Base-by-base conservation (phyloP, 2,797 vertebrate genomes). In the Platyrinchus mystaceus region DNA sequence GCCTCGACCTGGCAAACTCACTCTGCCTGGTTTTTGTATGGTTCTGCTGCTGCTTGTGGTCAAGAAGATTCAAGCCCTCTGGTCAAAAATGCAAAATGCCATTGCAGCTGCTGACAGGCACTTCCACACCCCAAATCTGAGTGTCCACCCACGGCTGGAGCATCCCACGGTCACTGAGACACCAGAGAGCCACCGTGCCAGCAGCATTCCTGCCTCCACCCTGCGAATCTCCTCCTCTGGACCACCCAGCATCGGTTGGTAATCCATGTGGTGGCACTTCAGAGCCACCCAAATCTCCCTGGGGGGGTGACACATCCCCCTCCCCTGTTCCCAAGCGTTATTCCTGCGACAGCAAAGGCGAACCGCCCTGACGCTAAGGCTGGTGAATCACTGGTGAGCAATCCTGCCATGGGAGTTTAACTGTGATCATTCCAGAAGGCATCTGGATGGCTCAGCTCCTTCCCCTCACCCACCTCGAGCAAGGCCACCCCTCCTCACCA, bases 351-450 rank as follows among this genome's bases (percentile, higher is more conserved):
- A 47, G 71, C 27, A 9, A 52, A 39, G 82, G 20, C 95, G 76
- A 93, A 59, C 74, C 8, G 3, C 79, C 82, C 85, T 30, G 56
- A 64, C 3, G 12, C 46, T 17, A 58, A 52, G 53, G 68, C 80
- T 83, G 73, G 76, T 93, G 94, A 94, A 81, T 94, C 93, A 96
- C 58, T 21, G 34, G 46, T 93, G 96, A 95, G 93, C 93, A 94
- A 95, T 92, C 63, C 92, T 43, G 39, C 83, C 2, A 2, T 18
- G 0, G 26, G 66, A 90, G 19, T n/a, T 90, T 87, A 95, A 89
- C 94, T 34, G 0, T 21, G 13, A 58, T 22, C 36, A 0, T 71
- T 71, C 93, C 91, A 55, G 67, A 14, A 62, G 32, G 83, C 55
- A 78, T 36, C 23, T 13, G 69, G 37, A 7, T 0, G 19, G 62